Evolutionary conservation across 2,888 invertebrate genomes (phyloP).

Genomic region (Idaea dimidiata): DNA sequence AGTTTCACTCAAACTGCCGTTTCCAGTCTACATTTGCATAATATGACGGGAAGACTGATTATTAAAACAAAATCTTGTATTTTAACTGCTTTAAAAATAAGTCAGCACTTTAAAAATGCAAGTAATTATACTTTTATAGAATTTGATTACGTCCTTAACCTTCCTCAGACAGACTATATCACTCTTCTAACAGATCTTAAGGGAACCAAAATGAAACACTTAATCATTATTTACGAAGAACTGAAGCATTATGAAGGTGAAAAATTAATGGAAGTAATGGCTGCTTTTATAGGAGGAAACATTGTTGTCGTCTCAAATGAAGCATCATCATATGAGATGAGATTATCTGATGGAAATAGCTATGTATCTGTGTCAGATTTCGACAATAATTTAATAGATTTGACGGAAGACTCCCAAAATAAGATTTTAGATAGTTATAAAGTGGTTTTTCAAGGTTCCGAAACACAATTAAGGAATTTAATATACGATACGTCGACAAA

Average conservation of each 20-base stretch:
- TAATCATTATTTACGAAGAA: constrained; percentile 38
- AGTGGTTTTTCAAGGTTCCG: constrained; percentile 38
- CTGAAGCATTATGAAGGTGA: constrained; percentile 21
- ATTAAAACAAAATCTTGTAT: constrained; percentile 32
- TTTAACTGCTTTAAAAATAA: constrained; percentile 39
- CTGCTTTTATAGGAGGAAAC: constrained; percentile 25
- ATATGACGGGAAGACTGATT: constrained; percentile 22
- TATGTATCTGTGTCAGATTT: constrained; percentile 27
- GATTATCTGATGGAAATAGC: constrained; percentile 15
- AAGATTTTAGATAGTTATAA: constrained; percentile 28
- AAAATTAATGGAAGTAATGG: constrained; percentile 32
- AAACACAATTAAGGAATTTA: constrained; percentile 27
- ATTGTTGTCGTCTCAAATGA: constrained; percentile 35
- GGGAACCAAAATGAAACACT: constrained; percentile 27
- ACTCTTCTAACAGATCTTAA: constrained; percentile 34
- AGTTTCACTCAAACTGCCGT: constrained; percentile 29
- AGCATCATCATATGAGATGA: constrained; percentile 20
- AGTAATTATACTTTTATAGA: constrained; percentile 36
- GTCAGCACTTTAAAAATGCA: constrained; percentile 29
- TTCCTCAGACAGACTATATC: constrained; percentile 36
- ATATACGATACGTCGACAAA: constrained; percentile 13
- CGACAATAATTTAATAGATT: constrained; percentile 28
- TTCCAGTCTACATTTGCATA: constrained; percentile 26
- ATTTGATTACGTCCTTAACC: constrained; percentile 38
- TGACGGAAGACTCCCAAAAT: constrained; percentile 30